Conservation (phyloP, 2,888 invertebrate species). For the Leptinotarsa peninsularis region DNA sequence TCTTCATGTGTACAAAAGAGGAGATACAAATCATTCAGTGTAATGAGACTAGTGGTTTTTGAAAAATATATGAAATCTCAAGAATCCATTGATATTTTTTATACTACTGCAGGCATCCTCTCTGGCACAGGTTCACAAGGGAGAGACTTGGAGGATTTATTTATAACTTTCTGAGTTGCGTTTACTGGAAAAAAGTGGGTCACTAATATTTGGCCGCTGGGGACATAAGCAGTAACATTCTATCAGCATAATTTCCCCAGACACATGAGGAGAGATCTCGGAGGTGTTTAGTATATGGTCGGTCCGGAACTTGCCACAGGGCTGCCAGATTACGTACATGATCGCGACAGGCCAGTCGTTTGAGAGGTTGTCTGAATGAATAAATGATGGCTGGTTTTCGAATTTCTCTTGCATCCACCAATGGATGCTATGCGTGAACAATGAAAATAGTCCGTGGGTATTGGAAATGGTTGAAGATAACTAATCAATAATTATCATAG, state of each 20-base stretch:
- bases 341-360: slow-evolving; percentile 1
- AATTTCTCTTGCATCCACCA: background rate
- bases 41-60: too few species aligned
- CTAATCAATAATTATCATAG: too few species aligned
- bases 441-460: background rate
- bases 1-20: too few species aligned
- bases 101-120: too few species aligned
- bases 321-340: slow-evolving; percentile 44
- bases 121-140: background rate
- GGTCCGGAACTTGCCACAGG: slow-evolving; percentile 42
- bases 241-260: slow-evolving; percentile 55
- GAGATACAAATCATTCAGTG: too few species aligned
- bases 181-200: slow-evolving; percentile 45
- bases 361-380: background rate
- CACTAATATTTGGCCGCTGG: slow-evolving; percentile 45
- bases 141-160: slow-evolving; percentile 14
- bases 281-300: slow-evolving; percentile 51
- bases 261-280: slow-evolving; percentile 47
- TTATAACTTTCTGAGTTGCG: slow-evolving; percentile 25
- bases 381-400: background rate
- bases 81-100: background rate
- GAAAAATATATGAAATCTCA: too few species aligned
- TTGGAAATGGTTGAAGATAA: too few species aligned
- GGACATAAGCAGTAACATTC: slow-evolving; percentile 49
- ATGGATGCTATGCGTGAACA: background rate